Conservation (phyloP, 2,113 vertebrate species). For the Cyprinus carpio region DNA sequence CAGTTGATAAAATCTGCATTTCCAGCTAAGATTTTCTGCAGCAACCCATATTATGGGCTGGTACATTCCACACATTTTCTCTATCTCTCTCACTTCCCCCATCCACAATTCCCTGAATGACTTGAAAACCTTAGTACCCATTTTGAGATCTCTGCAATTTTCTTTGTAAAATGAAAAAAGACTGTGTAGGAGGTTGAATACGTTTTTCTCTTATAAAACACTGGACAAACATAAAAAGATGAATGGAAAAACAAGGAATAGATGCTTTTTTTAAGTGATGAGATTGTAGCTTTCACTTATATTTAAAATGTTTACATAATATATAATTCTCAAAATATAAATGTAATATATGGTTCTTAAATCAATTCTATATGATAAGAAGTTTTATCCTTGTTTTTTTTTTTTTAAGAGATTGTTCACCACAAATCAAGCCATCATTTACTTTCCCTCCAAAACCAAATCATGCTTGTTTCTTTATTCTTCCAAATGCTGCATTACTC, state of each 20-base stretch:
- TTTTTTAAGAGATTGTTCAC: not conserved
- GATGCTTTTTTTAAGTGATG: not conserved
- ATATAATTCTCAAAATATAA: not conserved
- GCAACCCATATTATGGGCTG: slow-evolving; percentile 10
- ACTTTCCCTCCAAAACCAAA: not conserved
- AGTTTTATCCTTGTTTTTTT: not conserved
- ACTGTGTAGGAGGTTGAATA: not conserved
- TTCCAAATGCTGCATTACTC: not conserved
- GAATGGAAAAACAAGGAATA: slow-evolving; percentile 4
- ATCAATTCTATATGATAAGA: not conserved
- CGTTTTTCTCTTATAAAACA: not conserved
- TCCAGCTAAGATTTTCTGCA: not conserved
- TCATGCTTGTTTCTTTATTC: not conserved
- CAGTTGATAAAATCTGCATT: not conserved
- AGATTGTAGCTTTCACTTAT: not conserved
- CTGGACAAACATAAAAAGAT: not conserved
- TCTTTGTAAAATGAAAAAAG: slow-evolving; percentile 7
- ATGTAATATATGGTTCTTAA: too few species aligned
- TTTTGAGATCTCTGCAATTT: slow-evolving; percentile 37
- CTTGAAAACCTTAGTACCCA: not conserved
- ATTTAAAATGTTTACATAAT: not conserved
- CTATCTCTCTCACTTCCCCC: slow-evolving; percentile 5
- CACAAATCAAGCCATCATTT: not conserved
- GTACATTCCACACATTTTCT: slow-evolving; percentile 43
- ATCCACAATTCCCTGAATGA: slow-evolving; percentile 25